Evolutionary conservation across 2,888 invertebrate species (phyloP).

Genomic region (Parasteatoda lunata): DNA sequence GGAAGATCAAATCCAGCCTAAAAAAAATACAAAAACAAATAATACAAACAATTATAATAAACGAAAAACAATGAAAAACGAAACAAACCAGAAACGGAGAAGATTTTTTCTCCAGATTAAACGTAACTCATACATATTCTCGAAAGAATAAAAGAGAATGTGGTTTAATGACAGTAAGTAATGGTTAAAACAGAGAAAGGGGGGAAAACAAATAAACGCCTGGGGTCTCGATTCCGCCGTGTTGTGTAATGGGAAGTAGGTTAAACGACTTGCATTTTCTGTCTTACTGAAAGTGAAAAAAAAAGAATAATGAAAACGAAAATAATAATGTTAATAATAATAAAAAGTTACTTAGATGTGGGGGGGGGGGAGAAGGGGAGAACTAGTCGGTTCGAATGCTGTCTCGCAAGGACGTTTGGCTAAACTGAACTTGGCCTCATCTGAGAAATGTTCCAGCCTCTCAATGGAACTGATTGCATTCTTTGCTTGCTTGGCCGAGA

Average conservation of each 20-base stretch:
- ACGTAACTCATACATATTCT: background rate
- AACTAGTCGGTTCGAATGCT: constrained; percentile 42
- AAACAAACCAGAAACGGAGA: constrained; percentile 15
- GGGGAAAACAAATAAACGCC: background rate
- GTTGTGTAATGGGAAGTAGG: constrained; percentile 63
- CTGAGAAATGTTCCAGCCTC: constrained; percentile 3
- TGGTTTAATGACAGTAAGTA: background rate
- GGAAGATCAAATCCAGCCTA: constrained; percentile 88
- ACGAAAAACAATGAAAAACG: background rate
- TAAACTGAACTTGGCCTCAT: constrained; percentile 60
- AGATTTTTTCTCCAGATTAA: background rate
- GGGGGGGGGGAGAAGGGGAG: background rate
- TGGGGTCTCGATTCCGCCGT: constrained; percentile 5
- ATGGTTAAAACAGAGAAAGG: constrained; percentile 8
- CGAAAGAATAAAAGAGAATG: constrained; percentile 10
- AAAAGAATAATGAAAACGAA: constrained; percentile 23
- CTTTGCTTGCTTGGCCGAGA: constrained; percentile 9
- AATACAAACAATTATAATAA: constrained; percentile 3
- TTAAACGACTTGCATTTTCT: constrained; percentile 47
- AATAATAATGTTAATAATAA: background rate
- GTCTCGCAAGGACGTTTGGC: constrained; percentile 44
- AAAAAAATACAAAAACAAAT: constrained; percentile 72
- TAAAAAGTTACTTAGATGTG: too few relatives aligned
- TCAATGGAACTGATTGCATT: background rate
- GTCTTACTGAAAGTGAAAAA: constrained; percentile 8